Evolutionary conservation across 2,113 vertebrate genomes (phyloP).

Genomic region (Ovibos moschatus): DNA sequence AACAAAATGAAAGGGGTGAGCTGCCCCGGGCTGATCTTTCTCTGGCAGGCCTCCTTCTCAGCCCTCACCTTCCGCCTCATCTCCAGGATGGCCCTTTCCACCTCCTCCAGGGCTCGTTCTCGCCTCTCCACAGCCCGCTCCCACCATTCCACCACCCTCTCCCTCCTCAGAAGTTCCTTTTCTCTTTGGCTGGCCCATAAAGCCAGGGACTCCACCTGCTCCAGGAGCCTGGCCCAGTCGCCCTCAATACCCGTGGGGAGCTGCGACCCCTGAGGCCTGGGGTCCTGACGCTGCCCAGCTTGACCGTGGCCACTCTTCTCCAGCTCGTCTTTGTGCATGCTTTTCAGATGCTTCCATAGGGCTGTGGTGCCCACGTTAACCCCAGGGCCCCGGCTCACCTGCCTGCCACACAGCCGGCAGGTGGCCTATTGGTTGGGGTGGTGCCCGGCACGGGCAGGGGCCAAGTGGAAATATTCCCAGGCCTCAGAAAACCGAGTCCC

Average conservation of each 20-base stretch:
- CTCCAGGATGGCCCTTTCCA: conserved; percentile 32
- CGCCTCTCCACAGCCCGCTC: conserved; percentile 16
- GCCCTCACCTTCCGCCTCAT: conserved; percentile 15
- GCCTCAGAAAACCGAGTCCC: conserved; percentile 13
- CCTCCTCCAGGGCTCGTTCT: conserved; percentile 5
- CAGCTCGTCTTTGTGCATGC: conserved; percentile 49
- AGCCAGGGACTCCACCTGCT: background rate
- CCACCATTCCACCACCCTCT: conserved; percentile 10
- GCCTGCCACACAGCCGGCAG: background rate
- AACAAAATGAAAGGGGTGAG: background rate
- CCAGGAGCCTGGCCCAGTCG: conserved; percentile 4
- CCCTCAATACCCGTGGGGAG: background rate
- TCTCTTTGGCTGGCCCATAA: conserved; percentile 40
- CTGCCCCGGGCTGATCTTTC: background rate
- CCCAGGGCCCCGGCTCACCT: conserved; percentile 26
- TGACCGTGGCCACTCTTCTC: background rate
- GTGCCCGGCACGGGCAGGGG: background rate
- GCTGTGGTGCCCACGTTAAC: conserved; percentile 4
- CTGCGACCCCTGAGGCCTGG: background rate
- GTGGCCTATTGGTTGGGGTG: background rate
- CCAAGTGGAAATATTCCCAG: conserved; percentile 38
- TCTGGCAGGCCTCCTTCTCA: background rate
- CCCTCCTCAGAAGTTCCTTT: conserved; percentile 22
- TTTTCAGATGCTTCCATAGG: conserved; percentile 49
- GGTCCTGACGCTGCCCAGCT: background rate